Conservation (phyloP, 2,113 vertebrate species). For the Oreochromis spilurus region DNA sequence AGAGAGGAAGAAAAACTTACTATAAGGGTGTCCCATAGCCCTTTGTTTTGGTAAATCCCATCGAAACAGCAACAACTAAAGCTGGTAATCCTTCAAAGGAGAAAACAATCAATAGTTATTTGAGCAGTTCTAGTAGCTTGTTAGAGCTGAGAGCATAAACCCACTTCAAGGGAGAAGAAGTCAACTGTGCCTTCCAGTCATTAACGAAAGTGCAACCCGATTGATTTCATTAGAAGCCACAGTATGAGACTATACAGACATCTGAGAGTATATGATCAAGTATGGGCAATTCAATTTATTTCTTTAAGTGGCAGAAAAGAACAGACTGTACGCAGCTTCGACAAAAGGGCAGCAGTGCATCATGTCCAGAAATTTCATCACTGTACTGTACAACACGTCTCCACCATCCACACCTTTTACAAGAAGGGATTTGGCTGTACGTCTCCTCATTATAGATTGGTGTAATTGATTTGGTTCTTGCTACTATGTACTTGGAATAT, state of each 20-base stretch:
- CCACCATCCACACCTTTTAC: conserved; percentile 8
- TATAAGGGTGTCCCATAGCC: conserved; percentile 96
- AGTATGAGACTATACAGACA: neutral
- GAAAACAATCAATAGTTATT: conserved; percentile 53
- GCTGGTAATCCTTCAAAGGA: conserved; percentile 89
- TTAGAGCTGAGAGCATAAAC: neutral
- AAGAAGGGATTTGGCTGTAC: conserved; percentile 1
- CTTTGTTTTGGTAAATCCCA: conserved; percentile 99
- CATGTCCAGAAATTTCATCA: conserved; percentile 16
- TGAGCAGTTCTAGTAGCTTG: neutral
- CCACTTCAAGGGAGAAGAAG: conserved; percentile 1
- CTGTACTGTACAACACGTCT: neutral
- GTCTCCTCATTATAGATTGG: conserved; percentile 48
- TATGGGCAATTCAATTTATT: conserved; percentile 24
- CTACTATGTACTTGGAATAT: conserved; percentile 65
- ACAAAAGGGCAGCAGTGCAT: conserved; percentile 45
- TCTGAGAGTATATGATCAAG: neutral
- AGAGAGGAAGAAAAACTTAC: conserved; percentile 74
- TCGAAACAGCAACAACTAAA: conserved; percentile 95
- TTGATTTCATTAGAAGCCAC: conserved; percentile 18
- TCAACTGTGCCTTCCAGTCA: conserved; percentile 15
- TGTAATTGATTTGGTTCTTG: conserved; percentile 53
- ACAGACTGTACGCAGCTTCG: neutral
- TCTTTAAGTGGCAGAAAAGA: neutral
- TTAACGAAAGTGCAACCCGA: conserved; percentile 35